Evolutionary conservation across 2,888 invertebrate genomes (phyloP), one percentile per base, ranked within the genome.

Genomic region (Cordylochernes scorpioides): DNA sequence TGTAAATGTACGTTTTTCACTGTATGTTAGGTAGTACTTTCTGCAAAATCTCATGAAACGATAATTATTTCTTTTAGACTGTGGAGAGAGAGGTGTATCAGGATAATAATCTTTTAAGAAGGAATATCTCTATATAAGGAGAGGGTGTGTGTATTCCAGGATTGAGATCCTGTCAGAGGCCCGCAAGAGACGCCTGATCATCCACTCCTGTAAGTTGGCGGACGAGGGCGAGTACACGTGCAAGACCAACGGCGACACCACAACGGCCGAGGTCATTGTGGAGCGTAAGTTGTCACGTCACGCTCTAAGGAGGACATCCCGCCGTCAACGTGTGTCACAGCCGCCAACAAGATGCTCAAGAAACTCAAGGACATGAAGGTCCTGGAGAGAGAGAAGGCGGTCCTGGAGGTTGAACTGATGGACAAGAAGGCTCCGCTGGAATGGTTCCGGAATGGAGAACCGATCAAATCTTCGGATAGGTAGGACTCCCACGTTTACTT

Each of bases 271-370:
- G 61, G 68, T 97, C 43, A 70, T 80, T 41, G 78, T 97, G 44
- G 84, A 88, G 59, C 91, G 84, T 82, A 58, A 71, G 74, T 63
- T n/a, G 9, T n/a, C n/a, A n/a, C n/a, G n/a, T n/a, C n/a, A n/a
- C n/a, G n/a, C n/a, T n/a, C n/a, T n/a, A n/a, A n/a, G n/a, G n/a
- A n/a, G n/a, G n/a, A n/a, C n/a, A n/a, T n/a, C n/a, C n/a, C n/a
- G n/a, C n/a, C n/a, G n/a, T n/a, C n/a, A n/a, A n/a, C n/a, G n/a
- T n/a, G n/a, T n/a, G 10, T 5, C 4, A 17, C 31, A 86, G 84
- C 94, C 57, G 71, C 78, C 52, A 97, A 99, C 59, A 73, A 84
- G 49, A 94, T 97, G 64, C 80, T 84, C 54, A 91, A 91, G 59
- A 86, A 55, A 33, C 66, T 97, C 34, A 80, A 86, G 57, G 86